Conservation (phyloP, 2,888 invertebrate species). For the Proisotoma minuta region DNA sequence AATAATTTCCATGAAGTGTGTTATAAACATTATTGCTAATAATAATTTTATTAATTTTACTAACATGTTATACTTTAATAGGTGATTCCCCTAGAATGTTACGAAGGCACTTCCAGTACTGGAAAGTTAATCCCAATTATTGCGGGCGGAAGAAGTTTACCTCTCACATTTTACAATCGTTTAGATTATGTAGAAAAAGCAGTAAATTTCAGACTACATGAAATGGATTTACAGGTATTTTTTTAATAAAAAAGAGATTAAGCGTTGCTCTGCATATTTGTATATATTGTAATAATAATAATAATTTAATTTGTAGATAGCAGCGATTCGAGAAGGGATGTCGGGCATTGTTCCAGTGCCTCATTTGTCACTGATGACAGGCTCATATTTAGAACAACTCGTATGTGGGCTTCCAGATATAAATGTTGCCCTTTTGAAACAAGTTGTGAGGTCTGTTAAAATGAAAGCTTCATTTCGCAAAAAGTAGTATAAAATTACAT, state of each 20-base stretch:
- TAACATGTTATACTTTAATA: conserved; percentile 26
- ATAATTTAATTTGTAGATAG: conserved; percentile 49
- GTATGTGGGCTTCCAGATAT: conserved; percentile 63
- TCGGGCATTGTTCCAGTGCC: conserved; percentile 62
- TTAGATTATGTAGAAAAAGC: conserved; percentile 60
- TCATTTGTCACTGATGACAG: conserved; percentile 59
- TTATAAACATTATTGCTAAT: no score
- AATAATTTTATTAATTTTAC: no score
- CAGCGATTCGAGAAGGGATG: conserved; percentile 62
- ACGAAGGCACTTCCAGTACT: conserved; percentile 61
- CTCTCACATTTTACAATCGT: conserved; percentile 59
- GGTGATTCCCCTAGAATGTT: conserved; percentile 60
- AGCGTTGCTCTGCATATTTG: background rate
- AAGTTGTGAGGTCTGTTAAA: conserved; percentile 60
- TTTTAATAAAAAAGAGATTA: background rate
- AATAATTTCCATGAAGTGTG: conserved; percentile 58
- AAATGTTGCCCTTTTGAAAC: conserved; percentile 58
- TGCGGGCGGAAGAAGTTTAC: conserved; percentile 59
- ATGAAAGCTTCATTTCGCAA: no score
- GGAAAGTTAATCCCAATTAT: conserved; percentile 58
- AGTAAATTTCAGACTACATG: conserved; percentile 59
- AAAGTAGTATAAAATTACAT: conserved; percentile 7
- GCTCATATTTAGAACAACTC: conserved; percentile 59
- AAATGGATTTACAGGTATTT: conserved; percentile 59
- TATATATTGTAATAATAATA: no score